Evolutionary conservation across 53 echinoderm and acorn worm genomes (phyloP).

Genomic region (Pentamera pediparva): DNA sequence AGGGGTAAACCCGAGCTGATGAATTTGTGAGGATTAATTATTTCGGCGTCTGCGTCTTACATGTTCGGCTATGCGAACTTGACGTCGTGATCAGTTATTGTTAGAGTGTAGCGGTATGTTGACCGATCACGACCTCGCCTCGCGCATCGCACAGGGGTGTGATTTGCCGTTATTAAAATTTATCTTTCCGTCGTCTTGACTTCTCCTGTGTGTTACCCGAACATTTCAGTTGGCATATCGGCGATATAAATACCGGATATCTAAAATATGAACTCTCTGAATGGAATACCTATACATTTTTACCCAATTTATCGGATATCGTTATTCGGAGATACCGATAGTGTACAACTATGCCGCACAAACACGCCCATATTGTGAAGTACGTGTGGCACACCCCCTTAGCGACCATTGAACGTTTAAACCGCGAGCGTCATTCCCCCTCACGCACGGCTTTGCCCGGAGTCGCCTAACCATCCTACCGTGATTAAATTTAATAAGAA

Average conservation of each 20-base stretch:
- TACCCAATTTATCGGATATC: not conserved
- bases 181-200: not conserved
- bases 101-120: constrained; percentile 1
- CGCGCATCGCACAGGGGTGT: not conserved
- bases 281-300: not conserved
- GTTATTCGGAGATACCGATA: too few species aligned
- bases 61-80: too few species aligned
- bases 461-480: too few species aligned
- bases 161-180: not conserved
- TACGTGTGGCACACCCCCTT: too few species aligned
- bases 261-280: not conserved
- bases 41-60: not conserved
- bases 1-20: too few species aligned
- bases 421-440: too few species aligned
- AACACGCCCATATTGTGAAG: too few species aligned
- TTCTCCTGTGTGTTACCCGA: not conserved
- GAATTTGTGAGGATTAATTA: not conserved
- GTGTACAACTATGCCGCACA: too few species aligned
- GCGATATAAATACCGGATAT: not conserved
- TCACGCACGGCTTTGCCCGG: too few species aligned
- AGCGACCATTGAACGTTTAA: too few species aligned
- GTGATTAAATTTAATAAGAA: too few species aligned
- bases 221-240: not conserved
- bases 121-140: not conserved
- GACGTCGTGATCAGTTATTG: too few species aligned